phyloP scores from a whole-genome alignment of 2,113 vertebrate genomes.

The Mormoops blainvillei region DNA sequence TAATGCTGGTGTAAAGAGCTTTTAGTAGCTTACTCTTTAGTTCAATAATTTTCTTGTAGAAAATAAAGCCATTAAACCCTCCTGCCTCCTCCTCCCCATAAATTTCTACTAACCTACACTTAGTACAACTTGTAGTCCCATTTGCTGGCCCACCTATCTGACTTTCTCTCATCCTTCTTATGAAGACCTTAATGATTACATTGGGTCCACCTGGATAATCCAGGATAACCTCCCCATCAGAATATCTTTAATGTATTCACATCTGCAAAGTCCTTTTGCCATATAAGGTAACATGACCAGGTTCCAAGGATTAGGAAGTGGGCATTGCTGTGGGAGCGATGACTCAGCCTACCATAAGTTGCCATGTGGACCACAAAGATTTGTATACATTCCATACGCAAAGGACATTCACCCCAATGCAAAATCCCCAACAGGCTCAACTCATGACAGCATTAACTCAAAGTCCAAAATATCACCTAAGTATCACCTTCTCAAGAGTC shows the following conservation, averaged over 20 bases:
- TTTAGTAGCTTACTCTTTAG: neutral
- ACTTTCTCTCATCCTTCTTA: neutral
- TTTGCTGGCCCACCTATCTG: neutral
- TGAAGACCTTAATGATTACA: neutral
- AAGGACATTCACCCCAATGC: neutral
- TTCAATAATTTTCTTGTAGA: neutral
- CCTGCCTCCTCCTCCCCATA: neutral
- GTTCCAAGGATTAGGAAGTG: neutral
- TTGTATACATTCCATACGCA: neutral
- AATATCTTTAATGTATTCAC: neutral
- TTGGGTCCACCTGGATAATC: neutral
- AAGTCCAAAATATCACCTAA: neutral
- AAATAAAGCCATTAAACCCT: neutral
- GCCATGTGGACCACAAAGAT: neutral
- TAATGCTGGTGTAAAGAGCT: neutral
- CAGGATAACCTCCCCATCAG: neutral
- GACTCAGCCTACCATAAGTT: neutral
- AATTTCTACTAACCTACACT: neutral
- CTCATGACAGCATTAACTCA: neutral
- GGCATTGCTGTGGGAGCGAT: neutral
- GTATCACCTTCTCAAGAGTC: neutral
- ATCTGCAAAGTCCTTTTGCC: neutral
- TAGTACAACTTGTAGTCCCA: neutral
- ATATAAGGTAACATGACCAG: neutral
- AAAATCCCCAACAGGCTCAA: neutral